Conservation (phyloP, 2,113 vertebrate species). For the Malurus elegans region DNA sequence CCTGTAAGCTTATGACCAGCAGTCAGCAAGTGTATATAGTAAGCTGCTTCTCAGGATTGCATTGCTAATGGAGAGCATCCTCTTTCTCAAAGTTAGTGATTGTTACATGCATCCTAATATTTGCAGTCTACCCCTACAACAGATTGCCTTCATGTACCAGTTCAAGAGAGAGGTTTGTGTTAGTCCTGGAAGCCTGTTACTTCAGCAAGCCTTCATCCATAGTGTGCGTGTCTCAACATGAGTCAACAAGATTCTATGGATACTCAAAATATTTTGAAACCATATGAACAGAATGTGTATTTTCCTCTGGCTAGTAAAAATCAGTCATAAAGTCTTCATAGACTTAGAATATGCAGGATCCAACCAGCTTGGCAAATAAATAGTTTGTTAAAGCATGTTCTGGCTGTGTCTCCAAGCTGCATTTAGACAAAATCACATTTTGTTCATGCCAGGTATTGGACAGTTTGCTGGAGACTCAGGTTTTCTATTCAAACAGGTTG, state of each 20-base stretch:
- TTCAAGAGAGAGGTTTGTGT: neutral
- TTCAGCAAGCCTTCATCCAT: neutral
- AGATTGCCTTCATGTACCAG: neutral
- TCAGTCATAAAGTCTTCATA: constrained; percentile 27
- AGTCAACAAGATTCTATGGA: constrained; percentile 58
- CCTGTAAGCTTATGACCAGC: neutral
- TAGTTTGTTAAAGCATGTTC: constrained; percentile 36
- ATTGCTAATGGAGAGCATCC: neutral
- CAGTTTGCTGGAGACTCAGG: neutral
- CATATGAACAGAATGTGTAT: constrained; percentile 52
- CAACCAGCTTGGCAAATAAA: constrained; percentile 30
- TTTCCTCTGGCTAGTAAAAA: constrained; percentile 52
- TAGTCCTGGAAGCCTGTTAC: neutral
- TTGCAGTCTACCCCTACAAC: neutral
- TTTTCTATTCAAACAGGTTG: constrained; percentile 20
- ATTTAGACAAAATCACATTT: neutral
- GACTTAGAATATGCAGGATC: neutral
- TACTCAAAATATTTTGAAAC: constrained; percentile 70
- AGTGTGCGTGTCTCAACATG: neutral
- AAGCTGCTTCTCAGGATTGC: neutral
- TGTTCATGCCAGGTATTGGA: constrained; percentile 5
- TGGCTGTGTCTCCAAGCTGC: neutral
- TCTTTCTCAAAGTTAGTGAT: neutral
- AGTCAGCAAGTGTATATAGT: neutral
- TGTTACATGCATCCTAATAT: neutral